Percentiles rank a stretch among this genome's conserved stretches.
Conservation (phyloP, 2,113 vertebrate species). For the Melanostigma gelatinosum region DNA sequence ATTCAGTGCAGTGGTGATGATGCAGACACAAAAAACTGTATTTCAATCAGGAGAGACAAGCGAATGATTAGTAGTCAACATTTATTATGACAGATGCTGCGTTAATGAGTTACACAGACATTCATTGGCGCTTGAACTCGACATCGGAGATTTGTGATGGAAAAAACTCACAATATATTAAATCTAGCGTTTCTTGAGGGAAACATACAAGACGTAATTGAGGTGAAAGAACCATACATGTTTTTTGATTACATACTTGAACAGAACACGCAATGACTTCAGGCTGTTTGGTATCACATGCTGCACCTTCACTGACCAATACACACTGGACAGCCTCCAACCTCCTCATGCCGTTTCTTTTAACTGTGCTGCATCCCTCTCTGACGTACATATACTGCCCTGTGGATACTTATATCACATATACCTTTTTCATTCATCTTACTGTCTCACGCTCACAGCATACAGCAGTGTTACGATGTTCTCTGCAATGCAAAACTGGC, state of each 20-base stretch:
- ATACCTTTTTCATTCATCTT: neutral
- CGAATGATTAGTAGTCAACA: no score
- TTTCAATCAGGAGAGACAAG: neutral
- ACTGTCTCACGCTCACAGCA: neutral
- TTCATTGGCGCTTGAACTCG: no score
- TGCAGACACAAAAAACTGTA: no score
- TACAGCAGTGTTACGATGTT: neutral
- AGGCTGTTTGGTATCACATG: neutral
- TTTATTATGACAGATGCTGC: no score
- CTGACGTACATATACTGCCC: constrained; percentile 8
- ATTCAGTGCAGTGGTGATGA: no score
- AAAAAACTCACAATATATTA: no score
- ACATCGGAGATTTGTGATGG: no score
- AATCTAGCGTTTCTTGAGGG: neutral
- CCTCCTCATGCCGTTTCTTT: neutral
- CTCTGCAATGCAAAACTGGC: constrained; percentile 14
- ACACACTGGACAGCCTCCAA: neutral
- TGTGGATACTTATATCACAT: neutral
- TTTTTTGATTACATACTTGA: constrained; percentile 1
- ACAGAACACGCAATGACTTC: neutral
- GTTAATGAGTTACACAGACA: no score
- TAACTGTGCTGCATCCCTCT: neutral
- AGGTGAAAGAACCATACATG: neutral
- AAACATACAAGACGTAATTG: neutral
- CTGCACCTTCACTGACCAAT: neutral